A percentile compares a stretch with the other conserved stretches of the same genome.
Conservation (phyloP, 2,113 vertebrate genomes). For the Laticauda colubrina region DNA sequence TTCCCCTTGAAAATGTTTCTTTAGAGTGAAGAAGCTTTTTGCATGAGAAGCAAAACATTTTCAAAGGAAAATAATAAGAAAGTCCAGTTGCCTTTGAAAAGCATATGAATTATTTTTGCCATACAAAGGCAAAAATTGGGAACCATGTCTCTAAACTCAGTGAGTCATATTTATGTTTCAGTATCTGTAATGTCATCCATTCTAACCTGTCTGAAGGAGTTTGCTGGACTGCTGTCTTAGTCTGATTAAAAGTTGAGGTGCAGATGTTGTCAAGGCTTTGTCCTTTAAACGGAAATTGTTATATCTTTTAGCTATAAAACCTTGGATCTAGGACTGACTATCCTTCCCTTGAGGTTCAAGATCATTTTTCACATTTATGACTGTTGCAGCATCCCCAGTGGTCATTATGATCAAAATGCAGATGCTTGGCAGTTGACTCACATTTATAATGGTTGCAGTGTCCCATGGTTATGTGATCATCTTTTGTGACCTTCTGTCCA, state of each 20-base stretch:
- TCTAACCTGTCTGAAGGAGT: not conserved
- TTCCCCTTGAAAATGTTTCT: too few relatives aligned
- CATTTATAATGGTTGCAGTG: not conserved
- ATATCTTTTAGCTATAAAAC: too few relatives aligned
- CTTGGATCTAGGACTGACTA: too few relatives aligned
- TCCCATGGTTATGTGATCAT: not conserved
- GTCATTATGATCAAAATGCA: too few relatives aligned
- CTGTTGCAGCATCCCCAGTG: too few relatives aligned
- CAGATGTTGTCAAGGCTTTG: not conserved
- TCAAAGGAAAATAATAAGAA: not conserved
- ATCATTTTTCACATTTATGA: too few relatives aligned
- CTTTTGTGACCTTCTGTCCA: not conserved
- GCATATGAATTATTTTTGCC: not conserved
- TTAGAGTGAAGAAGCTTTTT: not conserved
- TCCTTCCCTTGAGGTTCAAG: too few relatives aligned
- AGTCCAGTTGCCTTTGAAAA: not conserved
- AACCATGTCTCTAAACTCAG: not conserved
- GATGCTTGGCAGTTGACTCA: not conserved
- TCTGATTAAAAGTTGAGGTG: not conserved
- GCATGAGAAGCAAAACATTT: not conserved
- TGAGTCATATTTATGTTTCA: not conserved
- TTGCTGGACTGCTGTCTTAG: not conserved
- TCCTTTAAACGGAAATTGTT: too few relatives aligned
- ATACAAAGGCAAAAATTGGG: not conserved
- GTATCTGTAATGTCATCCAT: not conserved